A percentile compares a stretch with the other conserved stretches of the same genome.
Evolutionary conservation across 2,797 vertebrate species (phyloP).

Genomic region (Coreius guichenoti): DNA sequence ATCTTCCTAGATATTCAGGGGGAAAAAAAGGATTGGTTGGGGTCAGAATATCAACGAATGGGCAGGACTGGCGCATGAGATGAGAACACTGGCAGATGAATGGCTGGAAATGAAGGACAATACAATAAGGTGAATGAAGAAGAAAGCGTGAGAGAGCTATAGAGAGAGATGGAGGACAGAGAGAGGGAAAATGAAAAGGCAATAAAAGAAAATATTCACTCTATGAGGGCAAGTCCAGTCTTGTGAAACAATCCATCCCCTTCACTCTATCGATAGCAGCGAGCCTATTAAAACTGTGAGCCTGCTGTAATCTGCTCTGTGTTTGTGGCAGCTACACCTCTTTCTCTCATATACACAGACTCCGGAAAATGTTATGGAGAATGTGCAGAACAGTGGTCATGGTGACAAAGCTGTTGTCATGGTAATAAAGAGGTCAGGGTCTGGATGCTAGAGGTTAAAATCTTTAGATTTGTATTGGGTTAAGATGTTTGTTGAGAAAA

Average conservation of each 20-base stretch:
- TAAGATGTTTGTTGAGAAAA: not conserved
- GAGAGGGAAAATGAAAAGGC: slow-evolving; percentile 25
- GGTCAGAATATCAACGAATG: slow-evolving; percentile 3
- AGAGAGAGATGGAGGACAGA: not conserved
- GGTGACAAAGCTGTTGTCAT: slow-evolving; percentile 38
- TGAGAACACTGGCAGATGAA: slow-evolving; percentile 46
- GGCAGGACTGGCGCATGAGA: not conserved
- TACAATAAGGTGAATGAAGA: slow-evolving; percentile 16
- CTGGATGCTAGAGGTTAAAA: slow-evolving; percentile 21
- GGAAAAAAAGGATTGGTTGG: not conserved
- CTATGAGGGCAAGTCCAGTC: slow-evolving; percentile 29
- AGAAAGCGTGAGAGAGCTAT: not conserved
- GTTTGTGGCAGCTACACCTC: slow-evolving; percentile 38
- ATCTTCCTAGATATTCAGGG: not conserved
- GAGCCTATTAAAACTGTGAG: slow-evolving; percentile 45
- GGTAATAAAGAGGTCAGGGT: slow-evolving; percentile 34
- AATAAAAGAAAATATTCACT: slow-evolving; percentile 41
- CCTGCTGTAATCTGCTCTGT: slow-evolving; percentile 32
- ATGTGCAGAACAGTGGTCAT: slow-evolving; percentile 45
- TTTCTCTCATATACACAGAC: slow-evolving; percentile 17
- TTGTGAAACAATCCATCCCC: slow-evolving; percentile 28
- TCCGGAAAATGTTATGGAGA: slow-evolving; percentile 16
- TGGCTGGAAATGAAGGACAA: slow-evolving; percentile 31
- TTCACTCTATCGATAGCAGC: not conserved
- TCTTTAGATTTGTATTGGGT: not conserved